Percentiles rank a stretch among this genome's conserved stretches.
phyloP scores from a whole-genome alignment of 2,888 invertebrate species.

The Nematopogon swammerdamellus region DNA sequence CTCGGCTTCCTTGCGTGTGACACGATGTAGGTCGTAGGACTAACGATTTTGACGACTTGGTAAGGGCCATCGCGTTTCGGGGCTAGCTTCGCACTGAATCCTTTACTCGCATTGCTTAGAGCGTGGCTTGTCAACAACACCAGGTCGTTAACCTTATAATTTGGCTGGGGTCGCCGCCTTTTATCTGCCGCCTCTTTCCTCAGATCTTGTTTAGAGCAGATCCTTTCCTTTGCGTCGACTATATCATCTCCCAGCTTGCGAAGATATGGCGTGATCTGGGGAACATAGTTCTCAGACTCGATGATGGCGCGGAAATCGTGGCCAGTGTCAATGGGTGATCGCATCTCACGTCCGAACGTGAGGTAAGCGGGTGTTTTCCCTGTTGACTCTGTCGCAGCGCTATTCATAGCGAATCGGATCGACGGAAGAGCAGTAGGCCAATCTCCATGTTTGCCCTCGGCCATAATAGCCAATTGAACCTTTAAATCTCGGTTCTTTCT shows the following conservation, averaged over 20 bases:
- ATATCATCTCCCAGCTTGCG: not conserved
- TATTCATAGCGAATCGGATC: conserved; percentile 11
- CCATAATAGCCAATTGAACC: conserved; percentile 10
- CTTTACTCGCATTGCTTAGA: too few species aligned
- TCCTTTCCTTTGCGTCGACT: not conserved
- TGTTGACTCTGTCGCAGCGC: conserved; percentile 2
- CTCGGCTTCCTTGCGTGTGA: too few species aligned
- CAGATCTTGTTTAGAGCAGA: not conserved
- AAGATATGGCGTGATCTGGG: not conserved
- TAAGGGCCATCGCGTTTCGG: too few species aligned
- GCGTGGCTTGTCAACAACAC: too few species aligned
- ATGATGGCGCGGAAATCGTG: not conserved
- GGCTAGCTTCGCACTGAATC: too few species aligned
- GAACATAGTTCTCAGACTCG: not conserved
- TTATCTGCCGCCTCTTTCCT: not conserved
- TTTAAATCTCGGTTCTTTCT: conserved; percentile 16
- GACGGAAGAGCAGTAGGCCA: conserved; percentile 8
- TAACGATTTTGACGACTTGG: too few species aligned
- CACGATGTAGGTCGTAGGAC: too few species aligned
- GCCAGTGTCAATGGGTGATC: conserved; percentile 4
- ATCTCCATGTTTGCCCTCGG: conserved; percentile 4
- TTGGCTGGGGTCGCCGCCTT: not conserved
- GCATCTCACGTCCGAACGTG: conserved; percentile 11
- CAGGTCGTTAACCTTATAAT: not conserved
- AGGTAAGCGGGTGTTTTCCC: conserved; percentile 9